Percentiles rank a stretch among this genome's conserved stretches.
Evolutionary conservation across 2,113 vertebrate genomes (phyloP).

Genomic region (Chaetorhynchus papuensis): DNA sequence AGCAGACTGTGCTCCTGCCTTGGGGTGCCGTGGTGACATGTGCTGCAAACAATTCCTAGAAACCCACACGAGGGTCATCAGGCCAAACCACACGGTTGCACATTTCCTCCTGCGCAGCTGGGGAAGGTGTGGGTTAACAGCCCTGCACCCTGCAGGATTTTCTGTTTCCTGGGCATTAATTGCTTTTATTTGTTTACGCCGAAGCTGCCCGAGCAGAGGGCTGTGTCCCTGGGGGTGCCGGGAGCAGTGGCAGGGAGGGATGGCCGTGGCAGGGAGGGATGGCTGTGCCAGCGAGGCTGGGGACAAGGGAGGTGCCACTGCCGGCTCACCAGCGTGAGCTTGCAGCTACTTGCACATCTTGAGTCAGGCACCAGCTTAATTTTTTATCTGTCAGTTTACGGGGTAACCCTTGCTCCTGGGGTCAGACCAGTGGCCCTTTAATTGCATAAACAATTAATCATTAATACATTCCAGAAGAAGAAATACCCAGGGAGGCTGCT

Average conservation of each 20-base stretch:
- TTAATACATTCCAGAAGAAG: background rate
- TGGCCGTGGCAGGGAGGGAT: too few relatives aligned
- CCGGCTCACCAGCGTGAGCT: fast-evolving
- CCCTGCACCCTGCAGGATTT: background rate
- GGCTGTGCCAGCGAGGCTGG: background rate
- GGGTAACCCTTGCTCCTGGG: background rate
- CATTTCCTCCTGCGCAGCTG: background rate
- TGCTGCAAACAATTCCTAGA: background rate
- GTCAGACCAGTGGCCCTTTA: background rate
- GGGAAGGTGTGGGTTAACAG: background rate
- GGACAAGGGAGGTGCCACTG: background rate
- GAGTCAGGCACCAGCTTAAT: background rate
- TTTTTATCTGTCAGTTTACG: background rate
- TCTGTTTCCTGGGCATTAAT: background rate
- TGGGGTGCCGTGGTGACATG: fast-evolving
- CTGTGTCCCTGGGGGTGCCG: background rate
- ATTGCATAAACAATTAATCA: background rate
- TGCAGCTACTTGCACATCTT: background rate
- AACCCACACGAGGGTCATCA: background rate
- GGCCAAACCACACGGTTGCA: background rate
- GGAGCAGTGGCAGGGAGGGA: background rate
- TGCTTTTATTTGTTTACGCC: background rate
- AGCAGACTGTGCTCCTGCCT: background rate
- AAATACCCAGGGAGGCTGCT: background rate
- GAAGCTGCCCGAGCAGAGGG: background rate